Evolutionary conservation across 2,888 invertebrate species (phyloP).

Genomic region (Lordiphosa andalusiaca): DNA sequence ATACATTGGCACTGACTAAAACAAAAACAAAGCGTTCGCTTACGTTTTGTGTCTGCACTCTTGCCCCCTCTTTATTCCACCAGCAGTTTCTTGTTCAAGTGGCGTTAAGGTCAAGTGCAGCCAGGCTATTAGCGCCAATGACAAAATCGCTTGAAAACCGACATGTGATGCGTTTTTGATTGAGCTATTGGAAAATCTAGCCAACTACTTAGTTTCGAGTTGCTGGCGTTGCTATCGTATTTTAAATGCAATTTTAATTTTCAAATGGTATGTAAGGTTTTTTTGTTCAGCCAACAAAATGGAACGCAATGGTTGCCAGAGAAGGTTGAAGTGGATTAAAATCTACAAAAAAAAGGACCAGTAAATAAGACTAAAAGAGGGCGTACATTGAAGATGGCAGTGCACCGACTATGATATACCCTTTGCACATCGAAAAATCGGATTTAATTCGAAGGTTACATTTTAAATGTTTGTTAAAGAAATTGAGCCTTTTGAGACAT

Average conservation of each 20-base stretch:
- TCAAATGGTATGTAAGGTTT: not conserved
- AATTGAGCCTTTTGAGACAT: too few relatives aligned
- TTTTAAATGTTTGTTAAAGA: too few relatives aligned
- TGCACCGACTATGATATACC: not conserved
- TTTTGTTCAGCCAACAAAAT: not conserved
- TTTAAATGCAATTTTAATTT: slow-evolving; percentile 29
- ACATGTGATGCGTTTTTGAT: slow-evolving; percentile 31
- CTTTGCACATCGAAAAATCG: too few relatives aligned
- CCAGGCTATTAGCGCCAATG: slow-evolving; percentile 27
- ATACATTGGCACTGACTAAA: slow-evolving; percentile 5
- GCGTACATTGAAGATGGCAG: too few relatives aligned
- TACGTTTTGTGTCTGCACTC: not conserved
- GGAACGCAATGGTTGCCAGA: not conserved
- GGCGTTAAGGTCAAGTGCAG: slow-evolving; percentile 36
- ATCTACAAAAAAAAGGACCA: too few relatives aligned
- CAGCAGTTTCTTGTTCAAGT: slow-evolving; percentile 6
- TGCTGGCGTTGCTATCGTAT: slow-evolving; percentile 17
- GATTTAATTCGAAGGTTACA: too few relatives aligned
- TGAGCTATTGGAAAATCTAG: slow-evolving; percentile 21
- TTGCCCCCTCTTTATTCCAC: not conserved
- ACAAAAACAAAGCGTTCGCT: slow-evolving; percentile 8
- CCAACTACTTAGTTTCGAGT: slow-evolving; percentile 14
- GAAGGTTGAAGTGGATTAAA: not conserved
- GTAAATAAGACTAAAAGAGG: too few relatives aligned
- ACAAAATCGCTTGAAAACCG: slow-evolving; percentile 24